Percentiles rank a stretch among this genome's conserved stretches.
Evolutionary conservation across 1,140 invertebrate genomes (phyloP).

Genomic region (Anagrus nilaparvatae): DNA sequence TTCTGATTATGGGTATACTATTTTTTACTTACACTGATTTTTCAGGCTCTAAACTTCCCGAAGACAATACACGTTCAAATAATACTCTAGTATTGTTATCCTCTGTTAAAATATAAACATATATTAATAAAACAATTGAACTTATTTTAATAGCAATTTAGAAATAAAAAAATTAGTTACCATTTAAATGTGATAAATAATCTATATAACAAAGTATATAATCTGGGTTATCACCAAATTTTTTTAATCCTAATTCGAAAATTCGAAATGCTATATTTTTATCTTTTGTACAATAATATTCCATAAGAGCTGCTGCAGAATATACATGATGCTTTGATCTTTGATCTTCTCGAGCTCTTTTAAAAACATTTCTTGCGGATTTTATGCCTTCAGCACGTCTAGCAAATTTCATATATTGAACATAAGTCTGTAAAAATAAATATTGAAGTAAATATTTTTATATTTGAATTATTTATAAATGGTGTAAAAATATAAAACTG

Average conservation of each 20-base stretch:
- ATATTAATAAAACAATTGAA: slow-evolving; percentile 5
- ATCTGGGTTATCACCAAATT: slow-evolving; percentile 87
- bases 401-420: slow-evolving; percentile 99
- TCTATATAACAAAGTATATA: slow-evolving; percentile 95
- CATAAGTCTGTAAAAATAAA: slow-evolving; percentile 63
- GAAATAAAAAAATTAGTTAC: slow-evolving; percentile 41
- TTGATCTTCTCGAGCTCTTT: slow-evolving; percentile 85
- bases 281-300: slow-evolving; percentile 99
- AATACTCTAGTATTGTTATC: slow-evolving; percentile 98
- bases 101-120: slow-evolving; percentile 52
- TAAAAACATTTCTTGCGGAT: slow-evolving; percentile 88
- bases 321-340: slow-evolving; percentile 85
- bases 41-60: slow-evolving; percentile 82
- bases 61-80: slow-evolving; percentile 92
- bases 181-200: slow-evolving; percentile 95
- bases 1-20: too few species aligned
- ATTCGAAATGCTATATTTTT: slow-evolving; percentile 97
- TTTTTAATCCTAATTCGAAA: slow-evolving; percentile 96
- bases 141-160: not conserved
- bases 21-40: slow-evolving; percentile 83
- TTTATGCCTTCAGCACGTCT: slow-evolving; percentile 95
- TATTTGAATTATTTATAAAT: too few species aligned
- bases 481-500: too few species aligned
- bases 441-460: too few species aligned
- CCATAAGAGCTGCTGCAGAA: slow-evolving; percentile 94